Evolutionary conservation across 2,888 invertebrate genomes (phyloP), one percentile per base, ranked within the genome.

Genomic region (Sericinus montela): DNA sequence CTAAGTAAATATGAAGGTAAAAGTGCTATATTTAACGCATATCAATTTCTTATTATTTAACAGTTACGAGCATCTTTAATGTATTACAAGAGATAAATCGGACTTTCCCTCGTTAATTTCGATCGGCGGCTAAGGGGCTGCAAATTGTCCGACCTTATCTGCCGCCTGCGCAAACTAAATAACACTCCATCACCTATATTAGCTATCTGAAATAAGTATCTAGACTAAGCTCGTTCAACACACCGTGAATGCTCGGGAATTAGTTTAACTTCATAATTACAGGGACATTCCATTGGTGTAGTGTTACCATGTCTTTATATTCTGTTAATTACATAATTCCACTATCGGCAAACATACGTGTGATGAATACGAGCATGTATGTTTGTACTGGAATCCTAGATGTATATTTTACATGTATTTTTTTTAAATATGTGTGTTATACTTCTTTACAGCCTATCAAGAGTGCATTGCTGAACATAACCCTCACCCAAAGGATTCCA

Each of bases 131-230:
- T 34, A 14, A 32, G 10, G 25, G 36, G 44, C 13, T 13, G 46
- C 50, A 50, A 50, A 50, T 50, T 50, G 44, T 50, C 4, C 15
- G 29, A 5, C 19, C 30, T 45, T 50, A 50, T 50, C 49, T 40
- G 2, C n/a, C 30, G 40, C 28, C 39, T 25, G 35, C 25, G 44
- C 44, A 29, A 35, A 48, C 32, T 7, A 15, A 41, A 35, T 15
- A 39, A 15, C 50, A 40, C 44, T 50, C 50, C 29, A 50, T 50
- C 50, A 50, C 40, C 32, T 36, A 9, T 11, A 23, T 14, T 3
- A 28, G 23, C 35, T 50, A 50, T 50, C 50, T 45, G 36, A 25
- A 41, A 30, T 16, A 7, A 45, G 39, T 35, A 50, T 50, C 50
- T 45, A 29, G 45, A 41, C 28, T 16, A n/a, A 25, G 19, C 35